Conservation (phyloP, 53 echinoderm and acorn worm species). For the Temnopleurus reevesii region DNA sequence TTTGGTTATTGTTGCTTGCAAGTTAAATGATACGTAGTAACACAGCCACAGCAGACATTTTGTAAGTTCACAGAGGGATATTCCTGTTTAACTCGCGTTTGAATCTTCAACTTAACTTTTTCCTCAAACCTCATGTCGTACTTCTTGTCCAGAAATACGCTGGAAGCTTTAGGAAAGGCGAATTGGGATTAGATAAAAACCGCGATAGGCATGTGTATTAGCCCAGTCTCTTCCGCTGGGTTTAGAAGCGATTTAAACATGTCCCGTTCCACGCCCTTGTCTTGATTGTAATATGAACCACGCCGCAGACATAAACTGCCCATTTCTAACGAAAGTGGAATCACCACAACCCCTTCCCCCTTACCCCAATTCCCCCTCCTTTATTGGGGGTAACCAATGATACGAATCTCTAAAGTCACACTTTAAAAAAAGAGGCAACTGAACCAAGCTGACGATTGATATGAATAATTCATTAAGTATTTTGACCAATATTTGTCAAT, state of each 20-base stretch:
- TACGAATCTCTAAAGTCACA: neutral
- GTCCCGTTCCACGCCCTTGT: slow-evolving; percentile 27
- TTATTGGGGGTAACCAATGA: slow-evolving; percentile 8
- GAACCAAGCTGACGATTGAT: too few species aligned
- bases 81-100: slow-evolving; percentile 3
- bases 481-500: too few species aligned
- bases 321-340: neutral
- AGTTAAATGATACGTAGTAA: too few species aligned
- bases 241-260: slow-evolving; percentile 12
- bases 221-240: slow-evolving; percentile 26
- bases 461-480: too few species aligned
- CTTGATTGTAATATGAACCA: neutral
- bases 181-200: slow-evolving; percentile 39
- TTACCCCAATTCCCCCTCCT: neutral
- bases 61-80: neutral
- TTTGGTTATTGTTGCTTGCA: too few species aligned
- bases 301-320: neutral
- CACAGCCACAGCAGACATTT: neutral
- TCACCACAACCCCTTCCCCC: slow-evolving; percentile 16
- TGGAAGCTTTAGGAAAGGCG: slow-evolving; percentile 1
- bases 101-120: neutral
- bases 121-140: neutral
- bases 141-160: slow-evolving; percentile 31
- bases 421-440: neutral
- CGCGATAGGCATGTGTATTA: slow-evolving; percentile 21